A percentile compares a stretch with the other conserved stretches of the same genome.
These are phyloP conservation scores for Ips nitidus DNA, from an alignment of 1,140 invertebrate species.

Conservation along the genomic window DNA sequence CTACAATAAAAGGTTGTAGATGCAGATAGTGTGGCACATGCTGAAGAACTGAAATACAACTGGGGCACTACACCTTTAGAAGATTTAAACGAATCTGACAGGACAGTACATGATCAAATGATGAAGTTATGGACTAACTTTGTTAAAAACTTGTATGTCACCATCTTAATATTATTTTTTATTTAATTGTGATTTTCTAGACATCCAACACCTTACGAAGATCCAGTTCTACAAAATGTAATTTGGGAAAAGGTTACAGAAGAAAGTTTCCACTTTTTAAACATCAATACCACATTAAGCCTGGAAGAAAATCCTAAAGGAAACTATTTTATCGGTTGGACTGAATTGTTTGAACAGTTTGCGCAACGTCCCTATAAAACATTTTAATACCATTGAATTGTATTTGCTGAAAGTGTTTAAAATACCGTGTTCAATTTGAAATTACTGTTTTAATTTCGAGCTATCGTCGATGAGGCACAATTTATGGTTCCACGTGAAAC, in stretches of 20 bases:
- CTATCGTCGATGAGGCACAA: conserved; percentile 19
- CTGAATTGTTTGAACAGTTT: conserved; percentile 8
- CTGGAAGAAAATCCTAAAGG: conserved; percentile 10
- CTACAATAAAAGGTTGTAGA: conserved; percentile 1
- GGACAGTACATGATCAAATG: conserved; percentile 9
- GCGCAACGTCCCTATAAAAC: conserved; percentile 15
- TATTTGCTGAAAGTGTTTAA: too few species aligned
- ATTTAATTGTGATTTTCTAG: conserved; percentile 9
- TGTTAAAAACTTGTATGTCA: conserved; percentile 31
- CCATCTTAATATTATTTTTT: not conserved
- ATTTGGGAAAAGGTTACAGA: conserved; percentile 5
- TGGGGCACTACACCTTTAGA: conserved; percentile 9
- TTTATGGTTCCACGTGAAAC: conserved; percentile 29
- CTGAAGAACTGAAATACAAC: conserved; percentile 27
- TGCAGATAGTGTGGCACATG: conserved; percentile 34
- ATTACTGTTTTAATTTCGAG: conserved; percentile 32
- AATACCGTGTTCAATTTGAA: conserved; percentile 17
- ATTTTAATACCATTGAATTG: too few species aligned
- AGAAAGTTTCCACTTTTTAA: conserved; percentile 1
- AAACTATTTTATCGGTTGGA: conserved; percentile 10
- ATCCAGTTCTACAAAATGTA: conserved; percentile 3
- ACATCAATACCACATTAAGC: conserved; percentile 13
- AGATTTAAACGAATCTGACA: conserved; percentile 20
- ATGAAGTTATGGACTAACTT: conserved; percentile 36
- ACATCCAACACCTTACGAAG: conserved; percentile 6